phyloP scores from a whole-genome alignment of 2,113 vertebrate genomes.

The Odontophorus gujanensis region DNA sequence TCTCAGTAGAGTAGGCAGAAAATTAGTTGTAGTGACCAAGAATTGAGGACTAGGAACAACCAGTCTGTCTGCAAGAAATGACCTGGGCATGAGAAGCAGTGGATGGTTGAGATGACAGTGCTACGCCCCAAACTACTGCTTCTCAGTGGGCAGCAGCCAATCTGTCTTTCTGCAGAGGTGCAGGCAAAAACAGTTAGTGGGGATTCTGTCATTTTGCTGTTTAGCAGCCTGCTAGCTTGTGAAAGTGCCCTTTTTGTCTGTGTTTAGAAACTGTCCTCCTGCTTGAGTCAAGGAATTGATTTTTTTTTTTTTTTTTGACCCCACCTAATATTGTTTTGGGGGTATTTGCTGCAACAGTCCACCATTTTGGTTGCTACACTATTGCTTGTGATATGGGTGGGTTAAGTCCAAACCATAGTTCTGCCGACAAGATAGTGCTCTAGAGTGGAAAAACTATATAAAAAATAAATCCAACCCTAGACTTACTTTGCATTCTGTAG shows the following conservation, averaged over 20 bases:
- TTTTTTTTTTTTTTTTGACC: neutral
- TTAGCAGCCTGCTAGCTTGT: neutral
- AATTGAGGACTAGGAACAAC: neutral
- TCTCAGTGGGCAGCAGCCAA: neutral
- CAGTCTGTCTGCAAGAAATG: neutral
- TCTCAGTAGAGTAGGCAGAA: neutral
- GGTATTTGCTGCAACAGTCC: neutral
- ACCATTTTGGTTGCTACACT: neutral
- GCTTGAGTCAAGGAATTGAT: neutral
- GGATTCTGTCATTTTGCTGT: neutral
- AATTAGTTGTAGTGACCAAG: conserved; percentile 25
- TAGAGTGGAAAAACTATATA: neutral
- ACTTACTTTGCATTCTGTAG: neutral
- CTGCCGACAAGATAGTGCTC: neutral
- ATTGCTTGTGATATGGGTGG: neutral
- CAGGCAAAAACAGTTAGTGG: neutral
- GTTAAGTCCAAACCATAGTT: neutral
- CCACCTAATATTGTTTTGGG: neutral
- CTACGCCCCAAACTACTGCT: neutral
- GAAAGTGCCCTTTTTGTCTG: neutral
- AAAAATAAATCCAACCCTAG: neutral
- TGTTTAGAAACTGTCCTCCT: neutral
- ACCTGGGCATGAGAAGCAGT: neutral
- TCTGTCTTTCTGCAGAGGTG: neutral
- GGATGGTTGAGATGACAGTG: neutral